Base-by-base conservation (phyloP, 2,113 vertebrate species). In the Tenrec ecaudatus region DNA sequence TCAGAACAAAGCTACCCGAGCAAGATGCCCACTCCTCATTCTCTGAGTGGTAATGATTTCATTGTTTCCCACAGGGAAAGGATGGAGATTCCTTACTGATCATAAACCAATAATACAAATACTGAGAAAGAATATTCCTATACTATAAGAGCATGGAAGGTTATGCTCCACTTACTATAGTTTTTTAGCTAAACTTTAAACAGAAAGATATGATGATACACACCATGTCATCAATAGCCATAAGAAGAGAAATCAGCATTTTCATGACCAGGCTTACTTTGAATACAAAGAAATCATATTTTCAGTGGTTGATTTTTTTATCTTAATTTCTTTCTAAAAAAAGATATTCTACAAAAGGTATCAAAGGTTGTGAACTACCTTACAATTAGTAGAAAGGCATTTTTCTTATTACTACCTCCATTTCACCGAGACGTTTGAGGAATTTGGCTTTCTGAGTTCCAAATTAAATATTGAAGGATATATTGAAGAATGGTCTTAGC, bases 401-500 rank as follows among this genome's bases (percentile, higher is more conserved):
- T 62, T 88, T 31, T 17, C 66, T n/a, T 75, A 75, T 27, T 25
- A 6, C 9, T 75, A 23, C 2, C 1, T 93, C 22, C 16, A 80
- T 86, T 90, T 91, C 69, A 25, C 29, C 57, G 36, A 15, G 47
- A 88, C 76, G 90, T 0, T 1, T 87, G 0, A 6, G 62, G 1
- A 11, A 40, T 33, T 16, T 25, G 9, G 17, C 82, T 2, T 90
- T 33, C 19, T 66, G 57, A 5, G 25, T 38, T 3, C 15, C 79
- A 93, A 77, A 91, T 90, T 89, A 90, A 87, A 82, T 78, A 85
- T 15, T 71, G 22, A 89, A 77, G 66, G 69, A 79, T n/a, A 88
- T 77, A 9, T 82, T 90, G 19, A 90, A 79, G 29, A 86, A 77
- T 83, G 23, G 4, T 1, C 22, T 78, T 57, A 66, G 86, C 4